Conservation (phyloP, 2,888 invertebrate genomes). For the Stegophylla sp. region DNA sequence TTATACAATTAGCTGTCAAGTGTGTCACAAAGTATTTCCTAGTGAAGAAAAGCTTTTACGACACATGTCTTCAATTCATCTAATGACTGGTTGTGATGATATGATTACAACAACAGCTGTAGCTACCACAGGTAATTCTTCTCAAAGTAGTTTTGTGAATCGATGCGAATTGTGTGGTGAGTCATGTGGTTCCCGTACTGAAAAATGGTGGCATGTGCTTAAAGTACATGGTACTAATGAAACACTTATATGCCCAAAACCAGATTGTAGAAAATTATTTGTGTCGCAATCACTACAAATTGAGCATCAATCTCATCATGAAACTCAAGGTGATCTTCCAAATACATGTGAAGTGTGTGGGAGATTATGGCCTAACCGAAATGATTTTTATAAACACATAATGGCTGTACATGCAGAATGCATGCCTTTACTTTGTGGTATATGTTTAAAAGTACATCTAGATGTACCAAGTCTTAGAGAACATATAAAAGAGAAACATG, state of each 20-base stretch:
- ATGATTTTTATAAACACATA: slow-evolving; percentile 68
- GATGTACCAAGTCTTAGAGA: slow-evolving; percentile 65
- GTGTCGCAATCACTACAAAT: slow-evolving; percentile 66
- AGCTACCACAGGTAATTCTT: slow-evolving; percentile 34
- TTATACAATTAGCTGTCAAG: slow-evolving; percentile 64
- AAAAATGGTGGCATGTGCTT: slow-evolving; percentile 67
- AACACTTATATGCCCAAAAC: slow-evolving; percentile 62
- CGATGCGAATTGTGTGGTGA: slow-evolving; percentile 67
- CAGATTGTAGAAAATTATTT: slow-evolving; percentile 64
- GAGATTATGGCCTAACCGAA: slow-evolving; percentile 67
- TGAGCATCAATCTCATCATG: slow-evolving; percentile 66
- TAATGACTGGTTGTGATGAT: slow-evolving; percentile 60
- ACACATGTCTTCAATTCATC: slow-evolving; percentile 66
- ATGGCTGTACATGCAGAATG: slow-evolving; percentile 68
- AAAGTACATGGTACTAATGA: slow-evolving; percentile 65
- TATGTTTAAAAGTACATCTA: slow-evolving; percentile 67
- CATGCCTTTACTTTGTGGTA: slow-evolving; percentile 67
- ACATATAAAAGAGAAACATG: slow-evolving; percentile 66
- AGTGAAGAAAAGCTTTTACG: slow-evolving; percentile 67
- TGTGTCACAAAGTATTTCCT: slow-evolving; percentile 66
- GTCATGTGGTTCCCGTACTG: slow-evolving; percentile 67
- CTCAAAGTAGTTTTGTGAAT: slow-evolving; percentile 57
- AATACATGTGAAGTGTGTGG: slow-evolving; percentile 66
- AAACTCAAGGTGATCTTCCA: slow-evolving; percentile 65
- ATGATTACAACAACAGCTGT: slow-evolving; percentile 45